Evolutionary conservation across 2,113 vertebrate species (phyloP), one percentile per base, ranked within the genome.

Genomic region (Sporophila hypoxantha): DNA sequence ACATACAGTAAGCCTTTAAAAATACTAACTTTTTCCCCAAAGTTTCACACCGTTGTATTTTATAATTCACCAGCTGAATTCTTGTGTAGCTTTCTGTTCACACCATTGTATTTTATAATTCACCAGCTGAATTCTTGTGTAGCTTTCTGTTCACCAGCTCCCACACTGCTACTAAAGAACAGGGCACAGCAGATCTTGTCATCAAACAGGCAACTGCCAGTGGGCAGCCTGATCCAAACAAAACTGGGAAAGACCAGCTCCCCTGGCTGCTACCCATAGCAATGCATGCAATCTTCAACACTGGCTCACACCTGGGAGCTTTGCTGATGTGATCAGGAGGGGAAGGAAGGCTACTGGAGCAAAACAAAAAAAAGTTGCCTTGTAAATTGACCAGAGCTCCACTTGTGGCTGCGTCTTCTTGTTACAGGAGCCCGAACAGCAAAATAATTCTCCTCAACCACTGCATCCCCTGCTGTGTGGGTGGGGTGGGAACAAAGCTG

Each of bases 361-460:
- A 68, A 73, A 89, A 30, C 11, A 30, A n/a, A 30, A 70, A 73
- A 22, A 66, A 30, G 5, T 0, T 42, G 49, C 56, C 18, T 23
- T 42, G 17, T 41, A 37, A 76, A 77, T 12, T 3, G 17, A 42
- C 20, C 47, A 80, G 19, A 34, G 17, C 41, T 23, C 42, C 30
- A 25, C 18, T 8, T 32, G 20, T 25, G 39, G 47, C 8, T 49
- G 11, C 13, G 23, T 65, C 55, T 37, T 52, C 17, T 62, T 15
- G 3, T 59, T n/a, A n/a, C 4, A 55, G 30, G 10, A 53, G 21
- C 7, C 6, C 0, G 3, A 70, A 68, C 10, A 65, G 67, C 41
- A 85, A 52, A 84, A 6, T 14, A 39, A 42, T 55, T 55, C 49
- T 37, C 12, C 12, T 3, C 8, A 27, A 9, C 1, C 0, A 0